phyloP scores from a whole-genome alignment of 2,113 vertebrate species.

The Fulica atra region DNA sequence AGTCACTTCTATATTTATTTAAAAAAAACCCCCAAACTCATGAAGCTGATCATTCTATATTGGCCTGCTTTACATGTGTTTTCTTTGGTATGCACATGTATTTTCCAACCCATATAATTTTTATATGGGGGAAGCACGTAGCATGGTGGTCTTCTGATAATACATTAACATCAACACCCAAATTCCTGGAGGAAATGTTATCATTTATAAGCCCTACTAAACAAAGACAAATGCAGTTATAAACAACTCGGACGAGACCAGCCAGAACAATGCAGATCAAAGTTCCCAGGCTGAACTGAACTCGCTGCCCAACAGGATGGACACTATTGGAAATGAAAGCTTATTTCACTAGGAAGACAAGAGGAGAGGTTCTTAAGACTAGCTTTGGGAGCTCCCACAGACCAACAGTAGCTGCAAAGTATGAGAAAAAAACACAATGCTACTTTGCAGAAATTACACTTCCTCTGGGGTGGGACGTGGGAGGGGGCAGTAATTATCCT shows the following conservation, averaged over 20 bases:
- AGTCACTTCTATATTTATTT: background rate
- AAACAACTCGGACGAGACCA: slow-evolving; percentile 21
- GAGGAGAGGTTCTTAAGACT: background rate
- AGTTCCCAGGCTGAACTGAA: background rate
- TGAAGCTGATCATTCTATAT: background rate
- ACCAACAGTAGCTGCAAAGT: background rate
- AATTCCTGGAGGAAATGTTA: slow-evolving; percentile 13
- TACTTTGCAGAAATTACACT: background rate
- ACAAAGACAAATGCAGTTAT: slow-evolving; percentile 3
- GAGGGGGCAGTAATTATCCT: background rate
- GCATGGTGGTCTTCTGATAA: background rate
- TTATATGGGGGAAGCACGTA: background rate
- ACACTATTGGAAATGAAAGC: background rate
- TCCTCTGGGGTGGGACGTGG: background rate
- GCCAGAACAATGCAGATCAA: slow-evolving; percentile 7
- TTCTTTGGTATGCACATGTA: background rate
- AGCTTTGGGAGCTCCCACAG: background rate
- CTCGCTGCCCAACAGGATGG: background rate
- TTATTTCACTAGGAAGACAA: background rate
- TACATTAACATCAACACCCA: background rate
- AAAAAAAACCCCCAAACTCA: background rate
- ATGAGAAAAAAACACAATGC: background rate
- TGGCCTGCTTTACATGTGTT: background rate
- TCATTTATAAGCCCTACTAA: background rate
- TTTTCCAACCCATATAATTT: background rate